A percentile compares a stretch with the other conserved stretches of the same genome.
Evolutionary conservation across 2,113 vertebrate species (phyloP).

Genomic region (Aegithalos caudatus): DNA sequence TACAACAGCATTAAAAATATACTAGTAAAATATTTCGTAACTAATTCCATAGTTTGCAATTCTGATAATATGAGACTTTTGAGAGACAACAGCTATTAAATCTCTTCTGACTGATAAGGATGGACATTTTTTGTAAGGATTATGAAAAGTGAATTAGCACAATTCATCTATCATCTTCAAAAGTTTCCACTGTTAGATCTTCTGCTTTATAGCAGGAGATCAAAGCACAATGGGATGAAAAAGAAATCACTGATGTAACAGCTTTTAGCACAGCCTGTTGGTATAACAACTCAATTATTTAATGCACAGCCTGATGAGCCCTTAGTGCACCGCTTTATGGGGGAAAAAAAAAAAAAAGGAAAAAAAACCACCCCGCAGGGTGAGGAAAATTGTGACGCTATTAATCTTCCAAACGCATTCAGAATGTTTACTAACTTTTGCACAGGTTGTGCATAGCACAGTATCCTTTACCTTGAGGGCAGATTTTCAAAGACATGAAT

Average conservation of each 20-base stretch:
- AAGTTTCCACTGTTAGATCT: slow-evolving; percentile 54
- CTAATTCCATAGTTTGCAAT: background rate
- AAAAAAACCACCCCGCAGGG: background rate
- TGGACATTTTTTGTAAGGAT: background rate
- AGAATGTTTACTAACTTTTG: background rate
- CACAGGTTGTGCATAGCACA: background rate
- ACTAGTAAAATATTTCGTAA: background rate
- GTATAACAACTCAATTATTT: slow-evolving; percentile 18
- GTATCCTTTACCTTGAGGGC: background rate
- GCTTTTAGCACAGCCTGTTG: slow-evolving; percentile 3
- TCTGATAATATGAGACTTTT: background rate
- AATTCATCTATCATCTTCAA: slow-evolving; percentile 42
- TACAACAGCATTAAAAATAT: background rate
- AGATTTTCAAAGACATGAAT: background rate
- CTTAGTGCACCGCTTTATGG: background rate
- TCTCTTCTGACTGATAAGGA: slow-evolving; percentile 35
- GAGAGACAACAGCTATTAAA: slow-evolving; percentile 1
- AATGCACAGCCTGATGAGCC: background rate
- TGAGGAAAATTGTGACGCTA: background rate
- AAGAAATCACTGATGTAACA: slow-evolving; percentile 28
- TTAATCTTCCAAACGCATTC: background rate
- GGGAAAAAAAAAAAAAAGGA: accelerated
- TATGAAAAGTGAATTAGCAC: slow-evolving; percentile 39
- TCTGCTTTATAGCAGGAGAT: slow-evolving; percentile 39
- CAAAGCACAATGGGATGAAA: slow-evolving; percentile 34